A percentile compares a stretch with the other conserved stretches of the same genome.
phyloP scores from a whole-genome alignment of 2,888 invertebrate genomes.

The Athalia cordata region DNA sequence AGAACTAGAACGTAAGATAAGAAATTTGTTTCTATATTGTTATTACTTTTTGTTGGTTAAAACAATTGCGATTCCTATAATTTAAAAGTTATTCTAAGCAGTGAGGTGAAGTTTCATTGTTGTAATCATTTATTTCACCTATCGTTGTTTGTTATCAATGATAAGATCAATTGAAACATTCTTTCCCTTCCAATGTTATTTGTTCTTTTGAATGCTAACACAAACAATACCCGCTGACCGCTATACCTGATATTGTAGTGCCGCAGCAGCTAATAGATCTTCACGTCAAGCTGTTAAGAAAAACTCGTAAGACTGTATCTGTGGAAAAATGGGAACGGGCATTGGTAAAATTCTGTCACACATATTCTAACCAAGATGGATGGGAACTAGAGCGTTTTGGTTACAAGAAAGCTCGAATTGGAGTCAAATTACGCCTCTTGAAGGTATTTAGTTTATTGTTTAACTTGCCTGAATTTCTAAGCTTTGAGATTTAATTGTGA shows the following conservation, averaged over 20 bases:
- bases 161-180: background rate
- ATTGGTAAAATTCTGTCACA: slow-evolving; percentile 92
- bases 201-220: background rate
- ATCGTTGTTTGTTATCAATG: too few species aligned
- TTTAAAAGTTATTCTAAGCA: too few species aligned
- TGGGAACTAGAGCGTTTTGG: slow-evolving; percentile 98
- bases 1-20: slow-evolving; percentile 12
- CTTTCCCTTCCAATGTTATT: background rate
- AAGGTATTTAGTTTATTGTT: slow-evolving; percentile 79
- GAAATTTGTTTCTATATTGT: slow-evolving; percentile 41
- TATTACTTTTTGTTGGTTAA: background rate
- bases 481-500: background rate
- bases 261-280: slow-evolving; percentile 88
- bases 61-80: too few species aligned
- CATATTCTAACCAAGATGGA: slow-evolving; percentile 92
- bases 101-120: too few species aligned
- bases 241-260: slow-evolving; percentile 77
- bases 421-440: slow-evolving; percentile 91
- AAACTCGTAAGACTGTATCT: slow-evolving; percentile 87
- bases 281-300: slow-evolving; percentile 91
- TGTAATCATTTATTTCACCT: too few species aligned
- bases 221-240: too few species aligned
- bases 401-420: slow-evolving; percentile 92
- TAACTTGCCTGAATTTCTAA: background rate
- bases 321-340: slow-evolving; percentile 94